Evolutionary conservation across 1,140 invertebrate genomes (phyloP).

Genomic region (Drosophila ficusphila): DNA sequence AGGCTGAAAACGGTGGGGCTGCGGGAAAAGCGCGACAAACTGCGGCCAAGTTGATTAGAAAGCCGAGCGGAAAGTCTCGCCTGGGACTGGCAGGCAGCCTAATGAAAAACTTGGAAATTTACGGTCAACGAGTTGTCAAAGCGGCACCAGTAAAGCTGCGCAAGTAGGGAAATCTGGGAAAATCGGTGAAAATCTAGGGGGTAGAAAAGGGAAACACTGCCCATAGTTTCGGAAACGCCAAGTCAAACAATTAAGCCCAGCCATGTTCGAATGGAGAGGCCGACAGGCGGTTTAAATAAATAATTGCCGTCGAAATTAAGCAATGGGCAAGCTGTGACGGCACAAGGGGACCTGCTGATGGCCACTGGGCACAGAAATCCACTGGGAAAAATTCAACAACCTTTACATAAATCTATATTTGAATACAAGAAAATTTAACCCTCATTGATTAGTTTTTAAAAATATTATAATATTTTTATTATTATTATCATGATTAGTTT

Average conservation of each 20-base stretch:
- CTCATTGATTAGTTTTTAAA: too few species aligned
- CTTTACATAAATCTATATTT: too few species aligned
- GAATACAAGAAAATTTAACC: too few species aligned
- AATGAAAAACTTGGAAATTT: slow-evolving; percentile 82
- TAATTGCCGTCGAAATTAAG: slow-evolving; percentile 81
- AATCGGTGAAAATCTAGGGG: background rate
- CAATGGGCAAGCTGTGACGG: slow-evolving; percentile 34
- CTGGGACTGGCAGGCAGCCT: slow-evolving; percentile 55
- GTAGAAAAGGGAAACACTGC: slow-evolving; percentile 7
- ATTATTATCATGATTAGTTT: too few species aligned
- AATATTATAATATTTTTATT: background rate
- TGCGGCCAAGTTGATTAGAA: slow-evolving; percentile 81
- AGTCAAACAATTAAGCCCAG: slow-evolving; percentile 76
- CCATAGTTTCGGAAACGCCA: slow-evolving; percentile 71
- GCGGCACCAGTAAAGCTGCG: slow-evolving; percentile 37
- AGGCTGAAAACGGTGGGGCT: slow-evolving; percentile 3
- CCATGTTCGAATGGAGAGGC: slow-evolving; percentile 45
- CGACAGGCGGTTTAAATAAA: slow-evolving; percentile 76
- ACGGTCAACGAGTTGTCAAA: slow-evolving; percentile 81
- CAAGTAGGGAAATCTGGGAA: slow-evolving; percentile 16
- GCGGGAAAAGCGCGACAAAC: slow-evolving; percentile 60
- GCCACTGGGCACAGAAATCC: background rate
- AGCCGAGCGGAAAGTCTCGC: slow-evolving; percentile 51
- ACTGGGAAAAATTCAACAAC: slow-evolving; percentile 5
- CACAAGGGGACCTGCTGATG: background rate